Base-by-base conservation (phyloP, 2,113 vertebrate species). In the Oxyura jamaicensis region DNA sequence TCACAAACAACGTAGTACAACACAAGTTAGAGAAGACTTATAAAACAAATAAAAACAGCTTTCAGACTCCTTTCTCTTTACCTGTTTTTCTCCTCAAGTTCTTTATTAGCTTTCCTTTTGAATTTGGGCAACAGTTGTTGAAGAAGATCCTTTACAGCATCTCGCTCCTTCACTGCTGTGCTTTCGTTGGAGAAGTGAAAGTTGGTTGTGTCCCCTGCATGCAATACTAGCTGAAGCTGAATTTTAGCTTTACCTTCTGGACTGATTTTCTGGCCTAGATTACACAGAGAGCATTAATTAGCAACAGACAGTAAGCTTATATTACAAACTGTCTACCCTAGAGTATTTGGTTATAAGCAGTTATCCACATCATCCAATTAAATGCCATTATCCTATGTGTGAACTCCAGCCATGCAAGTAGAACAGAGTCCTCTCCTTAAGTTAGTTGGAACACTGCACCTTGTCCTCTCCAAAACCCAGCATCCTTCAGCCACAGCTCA, bases 31-130 rank as follows among this genome's bases (percentile, higher is more conserved):
- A 31, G 50, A 90, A 66, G 18, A 60, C n/a, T 22, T 26, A 31
- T 6, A 62, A 62, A 35, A 56, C 13, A 39, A 20, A 35, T 0
- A 56, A 31, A 35, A 25, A 5, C 5, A 65, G 62, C 29, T 50
- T 94, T 42, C 46, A 87, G 20, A 28, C 2, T 90, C 15, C 39
- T 81, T 48, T 73, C 48, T 19, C 26, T 86, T 98, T 91, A 99
- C 99, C 99, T 99, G 98, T 99, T 99, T 96, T 99, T 99, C 93
- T 99, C 99, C 92, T 99, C 99, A 71, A 99, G 98, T 92, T 99
- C 99, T 96, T 99, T 99, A 97, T 99, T 99, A 63, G 99, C 99
- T 98, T 99, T 99, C 97, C 98, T 99, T 97, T 99, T 99, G 98
- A 99, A 99, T 95, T 99, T 99, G 82, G 99, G 99, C 81, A 99